Percentiles rank a stretch among this genome's conserved stretches.
Conservation (phyloP, 2,797 vertebrate genomes). For the Melanotaenia parkinsoni region DNA sequence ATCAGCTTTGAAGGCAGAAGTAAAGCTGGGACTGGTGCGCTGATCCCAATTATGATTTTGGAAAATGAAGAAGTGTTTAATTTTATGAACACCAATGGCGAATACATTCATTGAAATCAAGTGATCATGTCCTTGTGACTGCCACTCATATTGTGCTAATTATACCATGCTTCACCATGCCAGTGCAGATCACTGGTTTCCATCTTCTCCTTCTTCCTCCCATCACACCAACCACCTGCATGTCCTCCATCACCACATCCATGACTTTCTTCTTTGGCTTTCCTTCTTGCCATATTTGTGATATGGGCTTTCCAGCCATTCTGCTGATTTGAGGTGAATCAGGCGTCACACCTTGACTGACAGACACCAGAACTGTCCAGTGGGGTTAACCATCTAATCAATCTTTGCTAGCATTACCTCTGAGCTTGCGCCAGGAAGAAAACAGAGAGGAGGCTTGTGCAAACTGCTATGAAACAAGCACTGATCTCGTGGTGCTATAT, state of each 20-base stretch:
- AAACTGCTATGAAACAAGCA: slow-evolving; percentile 31
- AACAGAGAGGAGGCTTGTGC: slow-evolving; percentile 8
- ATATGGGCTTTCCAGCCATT: background rate
- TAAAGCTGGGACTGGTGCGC: slow-evolving; percentile 6
- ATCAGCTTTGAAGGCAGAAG: background rate
- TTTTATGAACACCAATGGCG: slow-evolving; percentile 10
- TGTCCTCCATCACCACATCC: slow-evolving; percentile 5
- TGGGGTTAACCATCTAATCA: slow-evolving; percentile 2
- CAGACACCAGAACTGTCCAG: slow-evolving; percentile 7
- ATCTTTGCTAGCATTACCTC: slow-evolving; percentile 15
- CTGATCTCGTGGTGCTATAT: slow-evolving; percentile 59
- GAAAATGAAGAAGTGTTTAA: slow-evolving; percentile 12
- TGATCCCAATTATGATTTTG: slow-evolving; percentile 13
- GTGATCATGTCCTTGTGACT: background rate
- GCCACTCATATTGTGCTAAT: background rate
- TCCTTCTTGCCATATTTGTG: background rate
- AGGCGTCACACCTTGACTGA: slow-evolving; percentile 18
- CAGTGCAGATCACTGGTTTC: background rate
- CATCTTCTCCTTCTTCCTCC: slow-evolving; percentile 6
- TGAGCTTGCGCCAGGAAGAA: slow-evolving; percentile 19
- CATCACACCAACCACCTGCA: slow-evolving; percentile 1
- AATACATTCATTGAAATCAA: background rate
- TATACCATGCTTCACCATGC: background rate
- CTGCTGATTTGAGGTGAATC: slow-evolving; percentile 8
- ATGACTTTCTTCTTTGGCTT: background rate